Evolutionary conservation across 1,140 invertebrate genomes (phyloP).

Genomic region (Sminthurides bifidus): DNA sequence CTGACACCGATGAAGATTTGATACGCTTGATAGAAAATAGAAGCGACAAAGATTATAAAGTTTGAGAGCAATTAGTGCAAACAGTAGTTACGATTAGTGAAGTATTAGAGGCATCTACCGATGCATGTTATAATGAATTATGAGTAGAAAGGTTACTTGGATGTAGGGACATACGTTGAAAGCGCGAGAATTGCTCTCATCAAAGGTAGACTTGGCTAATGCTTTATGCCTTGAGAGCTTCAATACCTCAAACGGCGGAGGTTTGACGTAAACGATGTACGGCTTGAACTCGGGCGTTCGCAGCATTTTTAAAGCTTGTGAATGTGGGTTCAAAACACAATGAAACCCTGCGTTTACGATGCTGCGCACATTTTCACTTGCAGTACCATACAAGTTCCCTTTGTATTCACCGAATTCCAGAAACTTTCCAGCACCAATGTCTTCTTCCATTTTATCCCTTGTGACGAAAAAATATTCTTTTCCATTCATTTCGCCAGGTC

Average conservation of each 20-base stretch:
- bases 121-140: background rate
- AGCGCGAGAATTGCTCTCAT: slow-evolving; percentile 71
- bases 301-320: slow-evolving; percentile 84
- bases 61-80: background rate
- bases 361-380: slow-evolving; percentile 72
- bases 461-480: slow-evolving; percentile 90
- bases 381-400: slow-evolving; percentile 92
- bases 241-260: slow-evolving; percentile 66
- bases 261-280: slow-evolving; percentile 87
- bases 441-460: slow-evolving; percentile 79
- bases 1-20: background rate
- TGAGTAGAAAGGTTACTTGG: background rate
- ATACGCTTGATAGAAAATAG: slow-evolving; percentile 6
- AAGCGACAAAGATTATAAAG: slow-evolving; percentile 13
- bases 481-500: slow-evolving; percentile 76
- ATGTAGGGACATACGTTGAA: slow-evolving; percentile 59
- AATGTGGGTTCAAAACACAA: slow-evolving; percentile 80
- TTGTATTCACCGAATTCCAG: slow-evolving; percentile 95
- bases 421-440: slow-evolving; percentile 78
- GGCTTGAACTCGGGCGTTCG: slow-evolving; percentile 83
- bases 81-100: background rate
- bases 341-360: slow-evolving; percentile 78
- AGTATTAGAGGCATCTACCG: background rate
- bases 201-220: slow-evolving; percentile 77
- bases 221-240: slow-evolving; percentile 67